phyloP scores from a whole-genome alignment of 2,113 vertebrate species.

The Scalopus aquaticus region DNA sequence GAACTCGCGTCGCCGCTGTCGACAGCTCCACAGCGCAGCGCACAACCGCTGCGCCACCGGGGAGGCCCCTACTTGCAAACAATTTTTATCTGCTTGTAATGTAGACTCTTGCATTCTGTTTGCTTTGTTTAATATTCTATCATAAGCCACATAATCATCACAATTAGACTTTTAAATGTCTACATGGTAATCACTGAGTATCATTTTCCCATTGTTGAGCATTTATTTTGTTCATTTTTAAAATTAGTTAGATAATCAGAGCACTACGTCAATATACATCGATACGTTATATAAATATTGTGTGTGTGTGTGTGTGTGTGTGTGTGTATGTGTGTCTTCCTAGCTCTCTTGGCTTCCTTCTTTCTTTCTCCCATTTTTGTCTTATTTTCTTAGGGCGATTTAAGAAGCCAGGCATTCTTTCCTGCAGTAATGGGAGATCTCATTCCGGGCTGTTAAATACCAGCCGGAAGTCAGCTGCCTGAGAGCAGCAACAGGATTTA shows the following conservation, averaged over 20 bases:
- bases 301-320: neutral
- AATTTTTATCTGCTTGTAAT: slow-evolving; percentile 35
- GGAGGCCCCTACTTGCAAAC: too few relatives aligned
- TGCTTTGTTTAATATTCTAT: slow-evolving; percentile 38
- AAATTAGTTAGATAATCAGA: neutral
- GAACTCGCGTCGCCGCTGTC: too few relatives aligned
- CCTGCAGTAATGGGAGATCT: slow-evolving; percentile 41
- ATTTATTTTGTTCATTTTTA: neutral
- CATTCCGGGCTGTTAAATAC: slow-evolving; percentile 42
- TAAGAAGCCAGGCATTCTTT: slow-evolving; percentile 34
- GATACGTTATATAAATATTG: neutral
- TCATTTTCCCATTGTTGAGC: neutral
- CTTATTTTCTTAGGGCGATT: slow-evolving; percentile 3
- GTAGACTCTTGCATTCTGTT: slow-evolving; percentile 38
- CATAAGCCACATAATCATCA: slow-evolving; percentile 5
- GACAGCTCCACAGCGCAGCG: too few relatives aligned
- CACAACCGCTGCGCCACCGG: too few relatives aligned
- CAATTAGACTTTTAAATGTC: slow-evolving; percentile 48
- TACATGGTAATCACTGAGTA: neutral
- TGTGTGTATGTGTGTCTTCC: neutral
- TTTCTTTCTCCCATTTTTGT: neutral
- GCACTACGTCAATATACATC: neutral
- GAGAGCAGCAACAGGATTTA: neutral
- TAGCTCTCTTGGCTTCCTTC: neutral
- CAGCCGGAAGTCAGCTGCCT: slow-evolving; percentile 61